phyloP scores from a whole-genome alignment of 2,113 vertebrate genomes.

The Scomber scombrus region DNA sequence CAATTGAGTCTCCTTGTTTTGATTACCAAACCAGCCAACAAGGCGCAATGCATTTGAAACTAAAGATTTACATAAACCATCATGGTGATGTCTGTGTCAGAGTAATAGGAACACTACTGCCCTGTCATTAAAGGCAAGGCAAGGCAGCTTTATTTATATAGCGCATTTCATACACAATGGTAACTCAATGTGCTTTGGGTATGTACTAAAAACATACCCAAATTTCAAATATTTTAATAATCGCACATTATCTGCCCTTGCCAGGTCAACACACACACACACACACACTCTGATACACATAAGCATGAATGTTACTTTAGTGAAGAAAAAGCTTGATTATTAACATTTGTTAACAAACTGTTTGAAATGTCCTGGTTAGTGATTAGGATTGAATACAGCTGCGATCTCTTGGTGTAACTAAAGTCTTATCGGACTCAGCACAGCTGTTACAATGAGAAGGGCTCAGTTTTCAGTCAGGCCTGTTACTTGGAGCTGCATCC shows the following conservation, averaged over 20 bases:
- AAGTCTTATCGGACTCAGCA: neutral
- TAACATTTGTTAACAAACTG: neutral
- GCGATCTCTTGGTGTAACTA: conserved; percentile 11
- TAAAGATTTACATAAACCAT: neutral
- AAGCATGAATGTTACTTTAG: neutral
- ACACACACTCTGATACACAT: neutral
- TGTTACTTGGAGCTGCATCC: neutral
- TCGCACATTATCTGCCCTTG: neutral
- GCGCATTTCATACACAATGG: too few species aligned
- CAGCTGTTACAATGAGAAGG: conserved; percentile 2
- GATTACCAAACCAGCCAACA: neutral
- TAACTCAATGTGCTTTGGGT: too few species aligned
- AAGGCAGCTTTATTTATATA: too few species aligned
- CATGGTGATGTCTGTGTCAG: neutral
- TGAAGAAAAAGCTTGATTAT: neutral
- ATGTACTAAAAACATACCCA: neutral
- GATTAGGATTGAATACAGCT: conserved; percentile 4
- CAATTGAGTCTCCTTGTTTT: neutral
- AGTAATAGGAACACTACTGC: neutral
- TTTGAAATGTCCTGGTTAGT: neutral
- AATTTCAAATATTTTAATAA: neutral
- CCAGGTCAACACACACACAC: too few species aligned
- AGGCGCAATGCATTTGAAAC: neutral
- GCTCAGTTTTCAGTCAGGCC: neutral
- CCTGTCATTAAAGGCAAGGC: too few species aligned